Base-by-base conservation (phyloP, 1,140 invertebrate species). In the Patella vulgata region DNA sequence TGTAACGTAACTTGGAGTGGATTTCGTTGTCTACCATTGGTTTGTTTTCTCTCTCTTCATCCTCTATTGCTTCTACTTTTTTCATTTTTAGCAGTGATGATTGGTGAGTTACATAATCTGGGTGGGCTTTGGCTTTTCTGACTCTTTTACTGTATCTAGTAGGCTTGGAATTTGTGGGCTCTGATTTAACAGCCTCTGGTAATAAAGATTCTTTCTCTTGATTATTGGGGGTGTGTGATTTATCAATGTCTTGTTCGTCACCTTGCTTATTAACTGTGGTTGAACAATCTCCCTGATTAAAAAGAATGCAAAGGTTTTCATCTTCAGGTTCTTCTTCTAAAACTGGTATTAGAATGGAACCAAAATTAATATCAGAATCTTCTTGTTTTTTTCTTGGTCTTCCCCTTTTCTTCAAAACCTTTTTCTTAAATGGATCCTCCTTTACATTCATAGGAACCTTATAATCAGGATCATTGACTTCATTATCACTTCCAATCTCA, bases 1-100 rank as follows among this genome's bases (percentile, higher is more conserved):
- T 66, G 59, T 72, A 77, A 36, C 33, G 33, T 14, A 36, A 46
- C 64, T 72, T 12, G 54, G 31, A 23, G 52, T 21, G 3, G 52
- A 54, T 8, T 56, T 36, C 51, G 40, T 3, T 14, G 36, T 42
- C 12, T 25, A 2, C 27, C 36, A 11, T 1, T 4, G 28, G 39
- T 27, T 9, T 28, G 5, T 30, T 19, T 12, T 25, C 46, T 31
- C 31, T 57, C 14, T 40, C 27, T 19, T 11, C 28, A 40, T 36
- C 5, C 1, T 31, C 31, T 25, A 21, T 23, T 14, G n/a, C 47
- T 17, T 33, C 27, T 31, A 47, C 39, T 4, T 52, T 53, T 12
- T 19, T 6, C 21, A 30, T n/a, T 14, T 54, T 60, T n/a, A 43
- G n/a, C 1, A 46, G 11, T 3, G 14, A 39, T 31, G 1, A 5